phyloP scores from a whole-genome alignment of 2,113 vertebrate species.

The Marcusenius ussheri region DNA sequence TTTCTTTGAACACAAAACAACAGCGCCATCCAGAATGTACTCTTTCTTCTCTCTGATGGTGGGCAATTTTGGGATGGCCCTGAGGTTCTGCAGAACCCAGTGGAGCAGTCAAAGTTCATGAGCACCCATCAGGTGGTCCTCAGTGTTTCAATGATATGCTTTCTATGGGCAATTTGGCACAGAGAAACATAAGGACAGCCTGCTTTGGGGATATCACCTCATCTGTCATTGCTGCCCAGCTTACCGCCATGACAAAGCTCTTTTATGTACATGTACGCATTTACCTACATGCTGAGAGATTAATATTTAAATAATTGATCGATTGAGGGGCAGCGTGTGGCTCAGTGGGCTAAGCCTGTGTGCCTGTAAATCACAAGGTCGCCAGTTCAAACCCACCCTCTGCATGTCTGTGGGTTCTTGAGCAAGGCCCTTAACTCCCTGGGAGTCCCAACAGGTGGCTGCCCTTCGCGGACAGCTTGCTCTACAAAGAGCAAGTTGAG shows the following conservation, averaged over 20 bases:
- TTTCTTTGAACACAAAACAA: no score
- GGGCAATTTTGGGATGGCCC: neutral
- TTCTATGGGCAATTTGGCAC: neutral
- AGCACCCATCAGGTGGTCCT: neutral
- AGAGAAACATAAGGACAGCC: neutral
- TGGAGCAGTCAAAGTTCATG: neutral
- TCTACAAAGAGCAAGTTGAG: no score
- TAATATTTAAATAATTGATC: neutral
- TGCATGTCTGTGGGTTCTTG: no score
- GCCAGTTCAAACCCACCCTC: no score
- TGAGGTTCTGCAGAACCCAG: neutral
- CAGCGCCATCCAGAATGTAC: neutral
- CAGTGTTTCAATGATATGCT: neutral
- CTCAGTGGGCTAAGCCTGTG: no score
- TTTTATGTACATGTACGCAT: neutral
- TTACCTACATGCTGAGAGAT: no score
- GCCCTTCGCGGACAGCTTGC: no score
- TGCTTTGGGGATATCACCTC: neutral
- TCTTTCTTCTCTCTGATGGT: neutral
- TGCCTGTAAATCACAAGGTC: no score
- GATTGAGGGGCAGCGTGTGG: no score
- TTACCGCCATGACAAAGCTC: neutral
- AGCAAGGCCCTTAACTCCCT: no score
- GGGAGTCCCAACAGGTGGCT: no score
- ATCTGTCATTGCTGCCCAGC: neutral